phyloP scores from a whole-genome alignment of 2,797 vertebrate genomes.

The Leucoraja ocellata region DNA sequence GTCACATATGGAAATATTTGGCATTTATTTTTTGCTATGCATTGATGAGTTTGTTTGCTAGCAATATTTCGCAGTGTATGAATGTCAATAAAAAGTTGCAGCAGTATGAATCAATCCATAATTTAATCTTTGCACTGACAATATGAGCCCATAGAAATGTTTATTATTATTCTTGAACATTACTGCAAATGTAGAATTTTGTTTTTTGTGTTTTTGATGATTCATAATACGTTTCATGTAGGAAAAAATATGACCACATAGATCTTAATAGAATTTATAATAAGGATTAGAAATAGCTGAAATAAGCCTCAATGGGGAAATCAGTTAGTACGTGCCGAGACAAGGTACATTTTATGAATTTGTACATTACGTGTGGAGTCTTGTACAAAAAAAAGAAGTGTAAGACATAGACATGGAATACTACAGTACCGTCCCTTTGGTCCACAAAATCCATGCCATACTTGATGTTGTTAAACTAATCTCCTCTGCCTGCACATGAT shows the following conservation, averaged over 20 bases:
- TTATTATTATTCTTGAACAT: neutral
- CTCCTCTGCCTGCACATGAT: too few species aligned
- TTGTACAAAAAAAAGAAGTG: neutral
- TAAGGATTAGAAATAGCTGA: neutral
- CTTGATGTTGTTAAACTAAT: too few species aligned
- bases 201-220: neutral
- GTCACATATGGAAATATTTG: neutral
- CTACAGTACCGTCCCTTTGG: too few species aligned
- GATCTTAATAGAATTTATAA: neutral
- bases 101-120: neutral
- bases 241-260: neutral
- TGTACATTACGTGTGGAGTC: neutral
- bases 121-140: neutral
- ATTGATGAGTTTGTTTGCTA: neutral
- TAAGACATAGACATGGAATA: too few species aligned
- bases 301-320: neutral
- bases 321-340: neutral
- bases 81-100: neutral
- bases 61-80: neutral
- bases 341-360: neutral
- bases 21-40: neutral
- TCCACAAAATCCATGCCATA: too few species aligned
- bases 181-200: neutral
- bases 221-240: neutral
- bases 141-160: neutral